Conservation (phyloP, 1,140 invertebrate genomes). For the Heliothis subflexa region DNA sequence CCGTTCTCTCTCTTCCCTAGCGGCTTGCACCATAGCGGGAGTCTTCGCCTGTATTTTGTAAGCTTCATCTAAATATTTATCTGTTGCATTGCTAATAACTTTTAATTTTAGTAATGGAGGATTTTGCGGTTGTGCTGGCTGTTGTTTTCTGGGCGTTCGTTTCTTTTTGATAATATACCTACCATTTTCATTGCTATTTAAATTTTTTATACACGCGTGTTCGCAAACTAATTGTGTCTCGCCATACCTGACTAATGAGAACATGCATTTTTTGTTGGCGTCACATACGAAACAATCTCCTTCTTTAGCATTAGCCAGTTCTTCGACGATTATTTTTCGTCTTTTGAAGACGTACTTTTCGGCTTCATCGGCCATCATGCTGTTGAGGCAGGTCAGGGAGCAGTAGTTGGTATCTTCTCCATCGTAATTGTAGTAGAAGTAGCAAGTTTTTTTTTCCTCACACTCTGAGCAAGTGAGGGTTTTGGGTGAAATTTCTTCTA, state of each 20-base stretch:
- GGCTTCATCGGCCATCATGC: conserved; percentile 86
- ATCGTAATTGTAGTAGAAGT: conserved; percentile 86
- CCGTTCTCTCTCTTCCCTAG: conserved; percentile 84
- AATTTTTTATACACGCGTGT: conserved; percentile 72
- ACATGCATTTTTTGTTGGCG: conserved; percentile 70
- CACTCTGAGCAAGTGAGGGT: conserved; percentile 79
- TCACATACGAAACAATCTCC: conserved; percentile 72
- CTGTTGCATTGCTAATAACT: conserved; percentile 85
- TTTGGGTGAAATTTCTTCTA: conserved; percentile 78
- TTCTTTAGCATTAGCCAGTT: conserved; percentile 63
- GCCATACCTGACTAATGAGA: conserved; percentile 71
- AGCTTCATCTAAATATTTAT: conserved; percentile 84
- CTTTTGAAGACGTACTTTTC: conserved; percentile 84
- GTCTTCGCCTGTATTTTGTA: conserved; percentile 87
- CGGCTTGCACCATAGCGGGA: conserved; percentile 85
- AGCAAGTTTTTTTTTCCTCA: conserved; percentile 82
- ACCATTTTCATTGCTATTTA: conserved; percentile 74
- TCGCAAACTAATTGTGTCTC: conserved; percentile 76
- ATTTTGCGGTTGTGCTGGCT: conserved; percentile 54
- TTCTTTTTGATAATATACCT: conserved; percentile 73
- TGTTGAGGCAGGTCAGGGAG: conserved; percentile 84
- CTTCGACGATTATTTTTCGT: conserved; percentile 70
- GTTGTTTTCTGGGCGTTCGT: conserved; percentile 55
- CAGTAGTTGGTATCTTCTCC: conserved; percentile 86
- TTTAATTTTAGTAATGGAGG: conserved; percentile 82